These are phyloP conservation scores for Pagrus major DNA, from an alignment of 2,113 vertebrate species.

Conservation along the genomic window DNA sequence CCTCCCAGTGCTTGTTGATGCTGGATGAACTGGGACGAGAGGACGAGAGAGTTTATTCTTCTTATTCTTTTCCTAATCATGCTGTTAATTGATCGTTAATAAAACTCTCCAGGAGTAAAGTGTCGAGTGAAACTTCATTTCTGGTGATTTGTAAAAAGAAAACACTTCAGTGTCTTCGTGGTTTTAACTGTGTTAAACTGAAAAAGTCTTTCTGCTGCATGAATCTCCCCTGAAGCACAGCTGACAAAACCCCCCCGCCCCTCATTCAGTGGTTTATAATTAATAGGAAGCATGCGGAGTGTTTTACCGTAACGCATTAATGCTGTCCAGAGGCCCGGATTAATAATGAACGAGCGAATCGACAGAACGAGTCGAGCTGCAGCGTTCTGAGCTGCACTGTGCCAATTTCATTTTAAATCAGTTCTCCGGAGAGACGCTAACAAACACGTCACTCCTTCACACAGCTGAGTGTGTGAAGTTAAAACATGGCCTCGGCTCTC, in stretches of 20 bases:
- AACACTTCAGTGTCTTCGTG: background rate
- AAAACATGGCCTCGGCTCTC: too few species aligned
- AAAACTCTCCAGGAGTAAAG: too few species aligned
- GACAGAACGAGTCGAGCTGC: constrained; percentile 30
- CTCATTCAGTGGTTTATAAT: constrained; percentile 48
- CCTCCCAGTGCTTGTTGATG: constrained; percentile 97
- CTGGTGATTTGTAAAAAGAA: background rate
- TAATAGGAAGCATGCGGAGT: constrained; percentile 35
- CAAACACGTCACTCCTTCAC: background rate
- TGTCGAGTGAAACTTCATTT: too few species aligned
- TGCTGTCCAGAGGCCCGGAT: constrained; percentile 34
- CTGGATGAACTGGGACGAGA: constrained; percentile 70
- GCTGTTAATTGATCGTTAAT: too few species aligned
- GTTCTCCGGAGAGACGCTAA: background rate
- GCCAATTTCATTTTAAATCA: constrained; percentile 45
- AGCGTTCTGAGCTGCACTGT: background rate
- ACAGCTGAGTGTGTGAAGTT: background rate
- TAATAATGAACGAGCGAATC: constrained; percentile 44
- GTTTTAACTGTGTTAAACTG: background rate
- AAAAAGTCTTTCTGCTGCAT: background rate
- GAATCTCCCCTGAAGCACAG: background rate
- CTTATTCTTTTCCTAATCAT: too few species aligned
- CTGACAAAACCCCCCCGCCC: constrained; percentile 19
- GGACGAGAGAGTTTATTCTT: background rate
- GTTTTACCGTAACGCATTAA: constrained; percentile 52